These are phyloP conservation scores for Boulengeromyrus knoepffleri DNA, from an alignment of 2,113 vertebrate species.

Conservation along the genomic window DNA sequence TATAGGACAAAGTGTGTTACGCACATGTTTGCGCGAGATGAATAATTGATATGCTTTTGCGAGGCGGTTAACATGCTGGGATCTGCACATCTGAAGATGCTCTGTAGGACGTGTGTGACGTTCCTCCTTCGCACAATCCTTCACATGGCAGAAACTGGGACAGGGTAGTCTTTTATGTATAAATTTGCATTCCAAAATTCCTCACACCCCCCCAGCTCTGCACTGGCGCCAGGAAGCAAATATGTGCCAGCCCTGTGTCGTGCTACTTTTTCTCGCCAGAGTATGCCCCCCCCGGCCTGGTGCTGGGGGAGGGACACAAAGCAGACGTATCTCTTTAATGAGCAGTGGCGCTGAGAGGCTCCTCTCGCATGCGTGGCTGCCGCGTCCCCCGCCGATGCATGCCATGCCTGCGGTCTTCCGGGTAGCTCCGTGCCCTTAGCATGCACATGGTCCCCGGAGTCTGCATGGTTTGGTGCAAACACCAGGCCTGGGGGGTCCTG, in stretches of 20 bases:
- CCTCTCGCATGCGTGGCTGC: not conserved
- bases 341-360: conserved; percentile 51
- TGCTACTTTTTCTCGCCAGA: conserved; percentile 62
- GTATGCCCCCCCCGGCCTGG: conserved; percentile 40
- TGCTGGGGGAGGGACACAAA: conserved; percentile 64
- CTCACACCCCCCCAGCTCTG: conserved; percentile 37
- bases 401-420: not conserved
- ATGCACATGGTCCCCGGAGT: not conserved
- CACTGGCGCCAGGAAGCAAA: conserved; percentile 48
- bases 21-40: conserved; percentile 41
- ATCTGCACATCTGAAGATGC: conserved; percentile 34
- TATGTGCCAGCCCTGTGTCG: conserved; percentile 55
- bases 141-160: conserved; percentile 54
- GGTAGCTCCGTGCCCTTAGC: not conserved
- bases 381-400: not conserved
- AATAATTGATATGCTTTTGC: conserved; percentile 54
- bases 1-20: conserved; percentile 59
- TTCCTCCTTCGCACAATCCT: conserved; percentile 39
- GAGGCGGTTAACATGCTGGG: conserved; percentile 35
- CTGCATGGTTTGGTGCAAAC: not conserved
- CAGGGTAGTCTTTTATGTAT: conserved; percentile 55
- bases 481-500: not conserved
- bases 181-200: conserved; percentile 58
- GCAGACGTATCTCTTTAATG: conserved; percentile 69
- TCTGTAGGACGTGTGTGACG: conserved; percentile 16